Base-by-base conservation (phyloP, 1,140 invertebrate genomes). In the Chelonus insularis region DNA sequence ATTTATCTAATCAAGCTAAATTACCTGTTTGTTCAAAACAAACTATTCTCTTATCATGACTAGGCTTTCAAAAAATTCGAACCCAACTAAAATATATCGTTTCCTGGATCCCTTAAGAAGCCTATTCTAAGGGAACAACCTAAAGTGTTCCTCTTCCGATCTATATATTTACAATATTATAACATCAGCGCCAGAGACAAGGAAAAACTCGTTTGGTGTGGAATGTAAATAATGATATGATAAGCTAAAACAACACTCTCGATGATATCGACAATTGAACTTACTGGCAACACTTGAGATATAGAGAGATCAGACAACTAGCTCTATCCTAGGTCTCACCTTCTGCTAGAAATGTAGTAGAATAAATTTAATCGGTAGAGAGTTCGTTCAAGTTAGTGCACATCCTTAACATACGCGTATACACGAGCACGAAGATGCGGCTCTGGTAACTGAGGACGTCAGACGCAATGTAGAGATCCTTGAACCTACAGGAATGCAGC, bases 401-500 rank as follows among this genome's bases (percentile, higher is more conserved):
- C 34, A 36, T 56, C 39, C 37, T 32, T 9, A 18, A 43, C 21
- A 29, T 16, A 9, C 21, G 21, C 39, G 34, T 32, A 57, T 39
- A 50, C 47, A 65, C 36, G 50, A 47, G 41, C 47, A 51, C 57
- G 47, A 54, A 43, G 62, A 50, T 34, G 48, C 34, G 45, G 43
- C 59, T 51, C 41, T 41, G 47, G 34, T 29, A 64, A 39, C 52
- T 32, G 25, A 50, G 36, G 54, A 52, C 43, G 61, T 45, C 4
- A 39, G 47, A 59, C 64, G 58, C 60, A 43, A 62, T 47, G 63
- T 65, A 62, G 68, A 67, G 77, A 79, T 77, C 74, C 74, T 79
- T 77, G 77, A 77, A 77, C 75, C 76, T 76, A 68, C 70, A 76
- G 72, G 75, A 78, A 77, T 77, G 74, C 72, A 71, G 70, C 65